A percentile compares a stretch with the other conserved stretches of the same genome.
These are phyloP conservation scores for Euphydryas editha DNA, from an alignment of 2,888 invertebrate species.

Conservation along the genomic window DNA sequence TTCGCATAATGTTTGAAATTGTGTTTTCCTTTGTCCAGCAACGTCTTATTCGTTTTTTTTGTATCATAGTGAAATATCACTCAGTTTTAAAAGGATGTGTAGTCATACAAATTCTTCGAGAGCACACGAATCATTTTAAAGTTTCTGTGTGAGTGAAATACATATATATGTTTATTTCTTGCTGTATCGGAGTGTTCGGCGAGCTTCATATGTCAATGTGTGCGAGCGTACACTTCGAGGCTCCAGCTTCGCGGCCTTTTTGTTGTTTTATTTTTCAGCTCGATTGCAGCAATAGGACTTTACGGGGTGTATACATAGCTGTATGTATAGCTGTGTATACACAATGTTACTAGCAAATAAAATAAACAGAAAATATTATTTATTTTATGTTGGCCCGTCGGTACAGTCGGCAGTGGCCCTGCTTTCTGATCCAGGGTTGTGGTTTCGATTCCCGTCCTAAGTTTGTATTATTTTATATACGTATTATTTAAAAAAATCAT, in stretches of 20 bases:
- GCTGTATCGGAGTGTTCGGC: slow-evolving; percentile 61
- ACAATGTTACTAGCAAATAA: background rate
- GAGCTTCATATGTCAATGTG: slow-evolving; percentile 62
- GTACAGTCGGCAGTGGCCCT: no score
- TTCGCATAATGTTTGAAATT: background rate
- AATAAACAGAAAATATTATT: background rate
- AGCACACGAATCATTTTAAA: slow-evolving; percentile 40
- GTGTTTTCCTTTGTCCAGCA: slow-evolving; percentile 34
- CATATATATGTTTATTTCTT: slow-evolving; percentile 63
- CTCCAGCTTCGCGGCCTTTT: slow-evolving; percentile 72
- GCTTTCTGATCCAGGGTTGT: no score
- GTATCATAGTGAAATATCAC: slow-evolving; percentile 31
- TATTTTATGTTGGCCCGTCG: background rate
- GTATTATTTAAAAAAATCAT: no score
- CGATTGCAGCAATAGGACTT: slow-evolving; percentile 63
- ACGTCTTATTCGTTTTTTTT: slow-evolving; percentile 22
- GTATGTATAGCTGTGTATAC: no score
- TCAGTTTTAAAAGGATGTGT: slow-evolving; percentile 27
- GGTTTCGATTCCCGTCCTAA: no score
- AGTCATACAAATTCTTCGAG: slow-evolving; percentile 37
- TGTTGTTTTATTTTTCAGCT: slow-evolving; percentile 79
- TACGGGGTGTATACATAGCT: slow-evolving; percentile 36
- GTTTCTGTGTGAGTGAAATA: slow-evolving; percentile 63
- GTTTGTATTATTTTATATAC: no score
- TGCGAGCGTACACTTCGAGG: slow-evolving; percentile 62